A percentile compares a stretch with the other conserved stretches of the same genome.
Conservation (phyloP, 2,797 vertebrate genomes). For the Microhierax caerulescens region DNA sequence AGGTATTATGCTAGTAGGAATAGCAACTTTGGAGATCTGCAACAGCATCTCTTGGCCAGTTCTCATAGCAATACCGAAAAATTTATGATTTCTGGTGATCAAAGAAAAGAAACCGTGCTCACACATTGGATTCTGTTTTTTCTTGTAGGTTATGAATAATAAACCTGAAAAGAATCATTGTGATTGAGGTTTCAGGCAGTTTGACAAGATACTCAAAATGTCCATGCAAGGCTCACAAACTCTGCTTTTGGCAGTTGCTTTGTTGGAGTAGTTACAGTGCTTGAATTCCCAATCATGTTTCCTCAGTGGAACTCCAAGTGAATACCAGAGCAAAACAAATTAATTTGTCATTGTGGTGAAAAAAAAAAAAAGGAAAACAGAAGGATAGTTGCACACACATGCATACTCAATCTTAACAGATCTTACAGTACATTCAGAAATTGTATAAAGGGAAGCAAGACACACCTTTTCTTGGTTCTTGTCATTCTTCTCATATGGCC, state of each 20-base stretch:
- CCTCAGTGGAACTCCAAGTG: not conserved
- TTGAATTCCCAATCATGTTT: not conserved
- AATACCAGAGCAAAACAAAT: not conserved
- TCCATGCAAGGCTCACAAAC: not conserved
- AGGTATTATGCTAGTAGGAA: not conserved
- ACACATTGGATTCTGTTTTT: not conserved
- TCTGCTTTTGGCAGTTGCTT: not conserved
- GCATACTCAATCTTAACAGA: not conserved
- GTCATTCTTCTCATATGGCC: slow-evolving; percentile 90
- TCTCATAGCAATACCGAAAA: not conserved
- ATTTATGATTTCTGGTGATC: not conserved
- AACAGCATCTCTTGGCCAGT: not conserved
- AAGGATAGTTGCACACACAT: not conserved
- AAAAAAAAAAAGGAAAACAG: not conserved
- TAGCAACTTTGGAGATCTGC: not conserved
- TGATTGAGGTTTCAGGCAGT: not conserved
- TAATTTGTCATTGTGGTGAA: not conserved
- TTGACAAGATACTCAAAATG: not conserved
- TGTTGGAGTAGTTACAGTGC: not conserved
- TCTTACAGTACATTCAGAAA: not conserved
- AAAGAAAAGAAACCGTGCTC: not conserved
- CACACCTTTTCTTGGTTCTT: slow-evolving; percentile 89
- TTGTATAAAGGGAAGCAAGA: not conserved
- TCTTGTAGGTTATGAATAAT: not conserved
- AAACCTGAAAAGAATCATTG: not conserved